Conservation (phyloP, 2,888 invertebrate species). For the Drosophila acutilabella region DNA sequence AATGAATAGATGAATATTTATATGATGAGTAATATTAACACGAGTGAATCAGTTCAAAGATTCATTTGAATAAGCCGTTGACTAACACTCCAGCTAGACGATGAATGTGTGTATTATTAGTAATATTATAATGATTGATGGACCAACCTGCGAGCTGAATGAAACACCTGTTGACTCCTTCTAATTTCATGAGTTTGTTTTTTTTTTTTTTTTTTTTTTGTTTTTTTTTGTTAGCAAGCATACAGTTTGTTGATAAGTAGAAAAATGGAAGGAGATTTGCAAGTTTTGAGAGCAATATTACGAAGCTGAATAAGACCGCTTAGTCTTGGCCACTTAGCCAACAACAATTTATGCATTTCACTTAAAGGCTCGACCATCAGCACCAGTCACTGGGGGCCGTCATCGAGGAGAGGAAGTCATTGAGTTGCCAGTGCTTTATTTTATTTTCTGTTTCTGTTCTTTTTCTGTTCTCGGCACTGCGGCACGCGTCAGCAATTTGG, state of each 20-base stretch:
- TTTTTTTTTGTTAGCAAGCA: conserved; percentile 36
- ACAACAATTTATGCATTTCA: conserved; percentile 50
- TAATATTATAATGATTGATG: conserved; percentile 4
- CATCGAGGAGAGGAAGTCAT: not conserved
- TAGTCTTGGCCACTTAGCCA: conserved; percentile 38
- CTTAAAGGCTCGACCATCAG: conserved; percentile 30
- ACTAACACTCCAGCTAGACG: conserved; percentile 22
- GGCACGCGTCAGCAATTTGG: conserved; percentile 54
- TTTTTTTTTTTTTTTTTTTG: conserved; percentile 9
- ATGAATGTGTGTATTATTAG: not conserved
- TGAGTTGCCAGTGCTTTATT: conserved; percentile 8
- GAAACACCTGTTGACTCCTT: conserved; percentile 79
- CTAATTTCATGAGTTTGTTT: conserved; percentile 16
- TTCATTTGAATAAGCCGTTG: conserved; percentile 15
- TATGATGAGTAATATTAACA: conserved; percentile 29
- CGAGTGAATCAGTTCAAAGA: conserved; percentile 36
- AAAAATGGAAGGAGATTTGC: not conserved
- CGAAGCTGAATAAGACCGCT: conserved; percentile 19
- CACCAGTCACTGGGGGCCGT: not conserved
- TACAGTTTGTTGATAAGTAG: conserved; percentile 31
- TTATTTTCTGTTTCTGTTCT: not conserved
- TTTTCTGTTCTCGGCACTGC: not conserved
- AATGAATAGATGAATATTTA: conserved; percentile 14
- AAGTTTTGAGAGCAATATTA: conserved; percentile 8
- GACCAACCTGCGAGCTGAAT: conserved; percentile 79